phyloP scores from a whole-genome alignment of 2,113 vertebrate genomes.

The Tichodroma muraria region DNA sequence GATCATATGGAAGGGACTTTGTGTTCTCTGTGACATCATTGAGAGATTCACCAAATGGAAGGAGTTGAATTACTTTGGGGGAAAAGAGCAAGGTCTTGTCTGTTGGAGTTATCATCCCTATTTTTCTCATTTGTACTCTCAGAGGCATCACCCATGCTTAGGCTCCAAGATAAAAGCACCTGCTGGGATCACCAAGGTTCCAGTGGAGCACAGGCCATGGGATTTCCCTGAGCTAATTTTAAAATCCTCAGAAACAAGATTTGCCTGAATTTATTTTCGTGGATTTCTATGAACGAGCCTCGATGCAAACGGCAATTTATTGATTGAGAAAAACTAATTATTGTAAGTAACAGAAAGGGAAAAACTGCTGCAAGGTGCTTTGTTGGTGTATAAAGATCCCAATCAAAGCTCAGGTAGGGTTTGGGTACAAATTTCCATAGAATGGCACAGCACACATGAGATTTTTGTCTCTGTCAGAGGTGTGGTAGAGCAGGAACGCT shows the following conservation, averaged over 20 bases:
- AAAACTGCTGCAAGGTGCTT: not conserved
- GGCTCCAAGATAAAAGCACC: not conserved
- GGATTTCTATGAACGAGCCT: not conserved
- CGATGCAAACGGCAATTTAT: not conserved
- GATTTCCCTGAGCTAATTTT: not conserved
- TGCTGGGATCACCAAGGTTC: not conserved
- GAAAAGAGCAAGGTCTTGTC: not conserved
- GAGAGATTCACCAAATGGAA: not conserved
- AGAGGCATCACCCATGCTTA: not conserved
- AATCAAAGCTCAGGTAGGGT: not conserved
- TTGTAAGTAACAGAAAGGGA: not conserved
- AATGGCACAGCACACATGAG: not conserved
- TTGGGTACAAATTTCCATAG: not conserved
- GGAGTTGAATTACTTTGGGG: not conserved
- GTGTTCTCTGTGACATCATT: not conserved
- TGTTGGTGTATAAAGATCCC: not conserved
- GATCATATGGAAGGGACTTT: not conserved
- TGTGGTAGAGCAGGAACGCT: not conserved
- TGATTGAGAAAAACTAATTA: not conserved
- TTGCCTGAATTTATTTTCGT: not conserved
- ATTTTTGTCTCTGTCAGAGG: not conserved
- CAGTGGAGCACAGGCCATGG: rapidly evolving
- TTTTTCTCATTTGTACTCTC: not conserved
- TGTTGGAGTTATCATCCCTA: not conserved
- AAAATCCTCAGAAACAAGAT: not conserved